Percentiles rank a stretch among this genome's conserved stretches.
Evolutionary conservation across 2,888 invertebrate genomes (phyloP).

Genomic region (Cosmorhoe ocellata): DNA sequence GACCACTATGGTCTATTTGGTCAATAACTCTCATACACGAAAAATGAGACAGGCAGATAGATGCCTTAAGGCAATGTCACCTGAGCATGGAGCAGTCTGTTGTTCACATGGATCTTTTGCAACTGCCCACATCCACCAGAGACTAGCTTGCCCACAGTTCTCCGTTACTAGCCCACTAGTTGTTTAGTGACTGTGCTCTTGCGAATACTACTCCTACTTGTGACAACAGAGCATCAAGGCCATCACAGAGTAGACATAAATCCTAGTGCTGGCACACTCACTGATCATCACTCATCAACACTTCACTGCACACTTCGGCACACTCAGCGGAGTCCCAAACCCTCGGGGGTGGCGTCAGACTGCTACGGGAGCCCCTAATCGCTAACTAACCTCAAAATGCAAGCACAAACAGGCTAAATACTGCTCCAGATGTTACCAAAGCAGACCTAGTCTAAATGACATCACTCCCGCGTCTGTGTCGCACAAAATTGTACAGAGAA

Average conservation of each 20-base stretch:
- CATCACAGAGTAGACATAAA: conserved; percentile 36
- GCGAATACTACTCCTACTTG: conserved; percentile 33
- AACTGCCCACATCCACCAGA: conserved; percentile 5
- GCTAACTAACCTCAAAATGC: conserved; percentile 78
- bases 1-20: conserved; percentile 19
- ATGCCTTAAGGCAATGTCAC: conserved; percentile 33
- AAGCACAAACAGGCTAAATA: conserved; percentile 63
- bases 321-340: conserved; percentile 35
- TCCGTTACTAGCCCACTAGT: conserved; percentile 42
- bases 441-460: conserved; percentile 54
- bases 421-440: conserved; percentile 72
- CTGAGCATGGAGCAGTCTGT: conserved; percentile 45
- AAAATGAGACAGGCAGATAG: not conserved
- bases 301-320: conserved; percentile 41
- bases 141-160: conserved; percentile 20
- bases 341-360: conserved; percentile 19
- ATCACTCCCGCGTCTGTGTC: conserved; percentile 58
- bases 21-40: conserved; percentile 40
- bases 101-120: conserved; percentile 41
- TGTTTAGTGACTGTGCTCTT: conserved; percentile 42
- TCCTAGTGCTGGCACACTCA: conserved; percentile 38
- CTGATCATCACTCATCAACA: conserved; percentile 45
- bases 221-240: conserved; percentile 35
- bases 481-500: conserved; percentile 63
- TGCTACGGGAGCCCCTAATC: conserved; percentile 51